Evolutionary conservation across 1,140 invertebrate genomes (phyloP).

Genomic region (Cydia pomonella): DNA sequence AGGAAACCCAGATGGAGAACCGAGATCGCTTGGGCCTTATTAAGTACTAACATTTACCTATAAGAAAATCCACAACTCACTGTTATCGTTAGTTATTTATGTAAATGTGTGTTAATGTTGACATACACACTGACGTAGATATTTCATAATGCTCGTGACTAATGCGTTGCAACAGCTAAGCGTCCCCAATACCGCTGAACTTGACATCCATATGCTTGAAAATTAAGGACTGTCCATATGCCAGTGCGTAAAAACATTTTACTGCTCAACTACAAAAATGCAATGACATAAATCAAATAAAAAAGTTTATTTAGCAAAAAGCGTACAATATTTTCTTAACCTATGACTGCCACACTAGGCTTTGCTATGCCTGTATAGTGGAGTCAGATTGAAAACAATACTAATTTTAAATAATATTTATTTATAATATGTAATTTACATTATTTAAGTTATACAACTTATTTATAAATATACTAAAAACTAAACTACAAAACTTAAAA

Average conservation of each 20-base stretch:
- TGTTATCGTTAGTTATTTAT: constrained; percentile 11
- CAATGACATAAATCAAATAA: too few species aligned
- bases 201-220: constrained; percentile 51
- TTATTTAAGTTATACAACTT: too few species aligned
- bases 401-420: too few species aligned
- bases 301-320: too few species aligned
- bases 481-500: too few species aligned
- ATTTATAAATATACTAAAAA: too few species aligned
- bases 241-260: not conserved
- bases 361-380: too few species aligned
- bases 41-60: not conserved
- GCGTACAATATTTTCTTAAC: too few species aligned
- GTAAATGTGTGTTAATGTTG: constrained; percentile 22
- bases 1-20: not conserved
- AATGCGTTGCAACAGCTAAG: constrained; percentile 45
- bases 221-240: not conserved
- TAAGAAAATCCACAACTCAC: not conserved
- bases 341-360: too few species aligned
- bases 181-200: constrained; percentile 53
- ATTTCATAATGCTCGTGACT: constrained; percentile 50
- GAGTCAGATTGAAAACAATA: too few species aligned
- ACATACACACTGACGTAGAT: constrained; percentile 41
- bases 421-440: too few species aligned
- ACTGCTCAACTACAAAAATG: not conserved
- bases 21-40: not conserved